Conservation (phyloP, 2,113 vertebrate species). For the Clupea harengus region DNA sequence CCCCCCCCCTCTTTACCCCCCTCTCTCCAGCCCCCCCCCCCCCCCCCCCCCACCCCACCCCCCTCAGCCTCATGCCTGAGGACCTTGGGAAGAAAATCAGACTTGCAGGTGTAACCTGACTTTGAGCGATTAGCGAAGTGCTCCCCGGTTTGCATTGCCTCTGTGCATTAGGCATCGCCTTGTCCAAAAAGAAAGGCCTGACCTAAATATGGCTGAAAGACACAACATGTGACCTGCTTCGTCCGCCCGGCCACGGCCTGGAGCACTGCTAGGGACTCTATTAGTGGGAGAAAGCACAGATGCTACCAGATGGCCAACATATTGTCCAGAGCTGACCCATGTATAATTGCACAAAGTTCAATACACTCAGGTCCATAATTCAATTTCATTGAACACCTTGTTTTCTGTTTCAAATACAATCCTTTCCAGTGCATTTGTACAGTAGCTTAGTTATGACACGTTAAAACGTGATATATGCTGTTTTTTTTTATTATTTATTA, state of each 20-base stretch:
- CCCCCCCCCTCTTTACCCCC: background rate
- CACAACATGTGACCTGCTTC: constrained; percentile 95
- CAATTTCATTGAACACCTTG: constrained; percentile 87
- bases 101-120: constrained; percentile 56
- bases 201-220: constrained; percentile 99
- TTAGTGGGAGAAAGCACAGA: constrained; percentile 89
- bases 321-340: constrained; percentile 93
- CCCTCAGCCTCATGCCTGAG: background rate
- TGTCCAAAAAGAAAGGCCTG: constrained; percentile 80
- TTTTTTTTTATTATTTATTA: background rate
- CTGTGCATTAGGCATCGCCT: constrained; percentile 78
- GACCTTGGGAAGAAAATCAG: constrained; percentile 39
- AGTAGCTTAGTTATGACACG: background rate
- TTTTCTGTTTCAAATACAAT: constrained; percentile 46
- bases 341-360: constrained; percentile 94
- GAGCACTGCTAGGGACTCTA: constrained; percentile 82
- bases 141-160: constrained; percentile 64
- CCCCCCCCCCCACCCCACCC: background rate
- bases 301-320: constrained; percentile 96
- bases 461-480: background rate
- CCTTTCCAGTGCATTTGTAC: background rate
- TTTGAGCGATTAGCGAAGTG: constrained; percentile 46
- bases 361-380: constrained; percentile 85
- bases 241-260: constrained; percentile 77
- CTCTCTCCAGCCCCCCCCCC: background rate